Base-by-base conservation (phyloP, 2,888 invertebrate genomes). In the Andrena dorsata region DNA sequence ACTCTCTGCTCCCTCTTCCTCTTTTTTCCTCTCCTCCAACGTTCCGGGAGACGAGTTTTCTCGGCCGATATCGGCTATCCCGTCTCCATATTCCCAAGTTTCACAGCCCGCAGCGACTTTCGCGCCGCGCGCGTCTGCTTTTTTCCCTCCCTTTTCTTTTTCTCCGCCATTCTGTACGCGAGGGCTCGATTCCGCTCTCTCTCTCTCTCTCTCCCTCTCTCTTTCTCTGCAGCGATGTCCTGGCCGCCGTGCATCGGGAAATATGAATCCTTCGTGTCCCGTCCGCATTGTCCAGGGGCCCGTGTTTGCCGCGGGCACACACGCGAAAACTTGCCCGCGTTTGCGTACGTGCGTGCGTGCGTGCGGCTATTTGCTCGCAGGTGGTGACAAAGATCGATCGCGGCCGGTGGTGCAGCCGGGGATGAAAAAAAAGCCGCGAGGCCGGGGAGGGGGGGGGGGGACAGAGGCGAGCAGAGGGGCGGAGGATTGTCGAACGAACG, bases 371-470 rank as follows among this genome's bases (percentile, higher is more conserved):
- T 76, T 85, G 80, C 66, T 76, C 86, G 77, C 80, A 85, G 87
- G 83, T 87, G 86, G 87, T 86, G 86, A 88, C 87, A 83, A 83
- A 86, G 87, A 88, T 88, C 88, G 88, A 88, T 88, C 87, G 86
- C 13, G 82, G 61, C 74, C 61, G 82, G 58, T 77, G 66, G 63
- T 82, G 83, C 73, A 68, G 47, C 61, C 73, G 58, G 58, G 82
- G 65, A 78, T 60, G 41, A 77, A 80, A 80, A 76, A 76, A 78
- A 80, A 71, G 66, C 35, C 26, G 35, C 41, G 68, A 28, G 35
- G 58, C 28, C 47, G 51, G 64, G 16, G 13, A 1, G 41, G 16
- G 16, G 32, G 32, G 32, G 30, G 1, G 2, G 3, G 35, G 16
- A n/a, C 23, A 41, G 53, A 47, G 60, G 53, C 20, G n/a, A 28